Evolutionary conservation across 2,113 vertebrate species (phyloP).

Genomic region (Cyphomyrus plagiostoma): DNA sequence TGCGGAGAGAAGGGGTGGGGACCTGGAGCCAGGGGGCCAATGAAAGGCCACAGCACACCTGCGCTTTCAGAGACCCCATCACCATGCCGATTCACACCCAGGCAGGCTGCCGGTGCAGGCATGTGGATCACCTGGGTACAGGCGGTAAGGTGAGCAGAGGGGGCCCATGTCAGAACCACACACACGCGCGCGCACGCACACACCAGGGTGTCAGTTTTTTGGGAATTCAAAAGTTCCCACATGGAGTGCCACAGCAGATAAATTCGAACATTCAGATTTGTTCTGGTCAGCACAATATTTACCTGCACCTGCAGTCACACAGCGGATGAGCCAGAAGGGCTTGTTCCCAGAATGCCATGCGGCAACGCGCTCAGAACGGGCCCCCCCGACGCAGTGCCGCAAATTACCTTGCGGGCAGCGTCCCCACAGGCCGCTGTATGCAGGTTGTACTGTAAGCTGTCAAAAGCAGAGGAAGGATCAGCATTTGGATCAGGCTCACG

Average conservation of each 20-base stretch:
- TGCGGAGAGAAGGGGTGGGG: background rate
- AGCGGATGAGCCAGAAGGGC: background rate
- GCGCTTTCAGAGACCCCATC: background rate
- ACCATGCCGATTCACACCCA: background rate
- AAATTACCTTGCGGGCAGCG: background rate
- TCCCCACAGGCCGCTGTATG: background rate
- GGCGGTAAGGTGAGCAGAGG: background rate
- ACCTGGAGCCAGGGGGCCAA: background rate
- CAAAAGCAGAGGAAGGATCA: background rate
- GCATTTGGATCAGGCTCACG: background rate
- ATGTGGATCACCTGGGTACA: background rate
- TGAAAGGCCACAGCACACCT: background rate
- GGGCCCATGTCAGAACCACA: background rate
- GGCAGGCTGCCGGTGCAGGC: background rate
- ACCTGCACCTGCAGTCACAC: background rate
- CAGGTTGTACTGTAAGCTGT: background rate
- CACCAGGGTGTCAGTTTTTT: background rate
- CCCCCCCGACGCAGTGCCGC: background rate
- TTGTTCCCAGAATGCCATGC: background rate
- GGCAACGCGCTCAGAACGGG: background rate
- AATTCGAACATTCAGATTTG: background rate
- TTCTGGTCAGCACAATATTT: background rate
- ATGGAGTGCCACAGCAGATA: background rate
- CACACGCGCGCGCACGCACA: no score
- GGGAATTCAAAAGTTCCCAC: slow-evolving; percentile 1